A percentile compares a stretch with the other conserved stretches of the same genome.
Conservation (phyloP, 2,888 invertebrate species). For the Agriopis leucophaearia region DNA sequence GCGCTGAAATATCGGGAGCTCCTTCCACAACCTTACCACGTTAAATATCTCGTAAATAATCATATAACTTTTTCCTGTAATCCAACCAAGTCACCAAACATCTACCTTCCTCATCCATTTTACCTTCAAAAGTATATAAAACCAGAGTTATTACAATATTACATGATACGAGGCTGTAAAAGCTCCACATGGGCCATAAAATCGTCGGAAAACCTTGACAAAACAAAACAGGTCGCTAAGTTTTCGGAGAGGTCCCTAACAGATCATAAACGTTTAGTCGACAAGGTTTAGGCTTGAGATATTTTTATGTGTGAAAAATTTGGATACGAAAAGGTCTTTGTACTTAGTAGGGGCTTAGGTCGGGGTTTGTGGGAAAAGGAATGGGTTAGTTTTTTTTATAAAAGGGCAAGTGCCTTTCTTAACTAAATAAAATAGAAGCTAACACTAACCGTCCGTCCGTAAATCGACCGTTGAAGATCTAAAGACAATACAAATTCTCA, state of each 20-base stretch:
- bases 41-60: too few species aligned
- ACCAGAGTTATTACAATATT: constrained; percentile 15
- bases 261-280: constrained; percentile 26
- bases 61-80: not conserved
- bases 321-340: constrained; percentile 26
- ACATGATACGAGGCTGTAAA: constrained; percentile 22
- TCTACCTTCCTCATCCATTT: not conserved
- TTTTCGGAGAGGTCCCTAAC: constrained; percentile 24
- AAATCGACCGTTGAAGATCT: too few species aligned
- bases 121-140: constrained; percentile 10
- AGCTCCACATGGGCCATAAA: constrained; percentile 24
- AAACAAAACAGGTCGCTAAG: constrained; percentile 31
- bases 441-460: too few species aligned
- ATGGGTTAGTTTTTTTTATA: not conserved
- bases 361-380: not conserved
- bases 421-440: too few species aligned
- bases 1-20: too few species aligned
- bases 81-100: not conserved
- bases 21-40: too few species aligned
- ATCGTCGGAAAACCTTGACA: constrained; percentile 26
- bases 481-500: too few species aligned
- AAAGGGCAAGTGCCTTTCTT: too few species aligned
- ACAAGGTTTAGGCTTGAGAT: constrained; percentile 6
- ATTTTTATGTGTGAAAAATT: constrained; percentile 29
- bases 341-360: constrained; percentile 7